Percentiles rank a stretch among this genome's conserved stretches.
Evolutionary conservation across 2,113 vertebrate genomes (phyloP).

Genomic region (Alligator mississippiensis): DNA sequence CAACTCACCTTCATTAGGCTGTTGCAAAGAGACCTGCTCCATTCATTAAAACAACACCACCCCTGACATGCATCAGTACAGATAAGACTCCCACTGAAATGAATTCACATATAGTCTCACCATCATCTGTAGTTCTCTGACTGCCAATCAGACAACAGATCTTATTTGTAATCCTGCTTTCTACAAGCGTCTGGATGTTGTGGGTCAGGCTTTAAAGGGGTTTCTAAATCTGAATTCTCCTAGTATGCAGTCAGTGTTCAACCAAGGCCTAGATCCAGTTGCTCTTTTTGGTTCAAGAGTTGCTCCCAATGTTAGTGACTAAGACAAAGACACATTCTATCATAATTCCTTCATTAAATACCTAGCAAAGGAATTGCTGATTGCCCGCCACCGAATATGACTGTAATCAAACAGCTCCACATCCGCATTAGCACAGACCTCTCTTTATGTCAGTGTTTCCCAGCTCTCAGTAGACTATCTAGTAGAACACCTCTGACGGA

Average conservation of each 20-base stretch:
- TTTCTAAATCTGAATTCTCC: background rate
- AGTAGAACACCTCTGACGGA: no score
- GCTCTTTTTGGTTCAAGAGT: background rate
- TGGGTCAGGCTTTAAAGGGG: background rate
- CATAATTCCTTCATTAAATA: background rate
- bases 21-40: background rate
- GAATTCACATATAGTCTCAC: no score
- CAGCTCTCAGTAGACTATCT: no score
- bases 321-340: background rate
- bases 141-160: background rate
- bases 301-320: fast-evolving
- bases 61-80: background rate
- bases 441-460: no score
- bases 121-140: background rate
- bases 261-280: background rate
- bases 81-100: background rate
- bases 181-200: background rate
- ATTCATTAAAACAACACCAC: background rate
- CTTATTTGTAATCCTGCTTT: background rate
- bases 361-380: no score
- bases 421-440: no score
- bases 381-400: background rate
- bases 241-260: background rate
- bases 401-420: no score
- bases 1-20: background rate